Evolutionary conservation across 2,797 vertebrate species (phyloP), one percentile per base, ranked within the genome.

Genomic region (Euthynnus affinis): DNA sequence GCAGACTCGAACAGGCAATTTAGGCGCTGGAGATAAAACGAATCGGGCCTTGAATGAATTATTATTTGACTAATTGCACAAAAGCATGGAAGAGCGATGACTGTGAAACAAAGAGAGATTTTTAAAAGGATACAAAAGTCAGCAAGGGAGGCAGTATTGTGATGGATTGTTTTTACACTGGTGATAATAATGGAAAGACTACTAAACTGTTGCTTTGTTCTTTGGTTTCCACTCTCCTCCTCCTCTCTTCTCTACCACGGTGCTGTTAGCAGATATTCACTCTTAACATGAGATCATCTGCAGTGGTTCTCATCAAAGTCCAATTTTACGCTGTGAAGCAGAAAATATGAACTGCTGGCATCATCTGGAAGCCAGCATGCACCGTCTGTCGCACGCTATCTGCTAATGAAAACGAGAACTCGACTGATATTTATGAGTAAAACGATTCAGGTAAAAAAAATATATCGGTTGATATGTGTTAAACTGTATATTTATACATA

Each of bases 1-100:
- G 34, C 67, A 61, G 80, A 69, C 55, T 81, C 48, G 13, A 72
- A 75, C 55, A 40, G 61, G 56, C 70, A 81, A 81, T 84, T 76
- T 49, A 73, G 65, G 49, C 9, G 0, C 53, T 32, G 74, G 27
- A 77, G 67, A 82, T 80, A 27, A 84, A 89, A 83, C 3, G 37
- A 88, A 78, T 22, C 34, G 2, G 70, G 37, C 46, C 15, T 62
- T 60, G 71, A 82, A 70, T 83, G 15, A 82, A 76, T 87, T 67
- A 73, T 44, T 56, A 70, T 84, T 82, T 81, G 40, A 82, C 61
- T 76, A 75, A 81, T 81, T 78, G 58, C 57, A 73, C 59, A 78
- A 67, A 72, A 69, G 61, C 23, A 15, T 27, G 42, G 40, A 65
- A 42, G 69, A 81, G 55, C 29, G 51, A 60, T 17, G 59, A 29